A percentile compares a stretch with the other conserved stretches of the same genome.
phyloP scores from a whole-genome alignment of 92 coral and sea anemone genomes.

The Epizoanthus fatuus region DNA sequence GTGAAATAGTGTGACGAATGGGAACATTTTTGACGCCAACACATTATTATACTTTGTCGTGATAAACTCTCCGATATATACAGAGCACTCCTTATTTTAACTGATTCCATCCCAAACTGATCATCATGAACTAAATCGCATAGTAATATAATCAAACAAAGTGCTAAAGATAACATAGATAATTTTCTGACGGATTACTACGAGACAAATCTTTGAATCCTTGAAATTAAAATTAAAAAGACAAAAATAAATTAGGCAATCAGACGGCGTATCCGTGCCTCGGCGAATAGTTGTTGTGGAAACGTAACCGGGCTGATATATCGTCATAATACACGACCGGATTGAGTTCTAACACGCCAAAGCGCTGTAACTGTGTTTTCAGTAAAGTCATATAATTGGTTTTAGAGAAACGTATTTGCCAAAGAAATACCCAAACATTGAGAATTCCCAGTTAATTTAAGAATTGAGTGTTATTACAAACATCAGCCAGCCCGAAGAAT shows the following conservation, averaged over 20 bases:
- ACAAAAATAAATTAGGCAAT: background rate
- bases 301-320: background rate
- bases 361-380: background rate
- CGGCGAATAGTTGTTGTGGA: too few relatives aligned
- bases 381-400: background rate
- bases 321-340: background rate
- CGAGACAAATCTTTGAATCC: background rate
- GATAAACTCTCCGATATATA: background rate
- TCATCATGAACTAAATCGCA: background rate
- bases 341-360: background rate
- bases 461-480: background rate
- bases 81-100: background rate
- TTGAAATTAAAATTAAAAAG: background rate
- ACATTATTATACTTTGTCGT: background rate
- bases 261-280: background rate
- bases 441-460: background rate
- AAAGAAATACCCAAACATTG: constrained; percentile 7
- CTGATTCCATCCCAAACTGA: background rate
- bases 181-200: background rate
- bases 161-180: background rate
- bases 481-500: background rate
- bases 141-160: background rate
- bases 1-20: background rate
- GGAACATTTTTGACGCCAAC: background rate
- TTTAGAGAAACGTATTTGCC: constrained; percentile 2